Evolutionary conservation across 2,113 vertebrate species (phyloP).

Genomic region (Dendrocopos noguchii): DNA sequence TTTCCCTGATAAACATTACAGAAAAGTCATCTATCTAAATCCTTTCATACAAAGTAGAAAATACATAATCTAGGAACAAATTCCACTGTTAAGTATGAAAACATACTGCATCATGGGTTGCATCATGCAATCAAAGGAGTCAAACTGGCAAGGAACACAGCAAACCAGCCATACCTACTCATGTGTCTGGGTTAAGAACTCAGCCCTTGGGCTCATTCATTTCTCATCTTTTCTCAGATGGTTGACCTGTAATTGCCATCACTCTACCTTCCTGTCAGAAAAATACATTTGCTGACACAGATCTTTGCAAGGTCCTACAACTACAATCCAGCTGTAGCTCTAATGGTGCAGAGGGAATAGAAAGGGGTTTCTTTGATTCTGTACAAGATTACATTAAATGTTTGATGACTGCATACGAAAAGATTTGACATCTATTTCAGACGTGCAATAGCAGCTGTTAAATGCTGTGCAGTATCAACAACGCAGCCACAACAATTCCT

Average conservation of each 20-base stretch:
- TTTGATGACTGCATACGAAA: background rate
- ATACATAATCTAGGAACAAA: background rate
- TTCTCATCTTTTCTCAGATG: background rate
- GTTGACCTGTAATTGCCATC: background rate
- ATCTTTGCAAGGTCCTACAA: background rate
- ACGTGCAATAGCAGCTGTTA: background rate
- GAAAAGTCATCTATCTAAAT: background rate
- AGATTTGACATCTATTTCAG: background rate
- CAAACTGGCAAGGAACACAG: background rate
- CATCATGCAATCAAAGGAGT: background rate
- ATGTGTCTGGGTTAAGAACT: background rate
- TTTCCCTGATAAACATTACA: background rate
- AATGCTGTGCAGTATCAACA: background rate
- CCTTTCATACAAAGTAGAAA: background rate
- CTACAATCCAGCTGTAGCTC: background rate
- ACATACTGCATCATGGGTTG: background rate
- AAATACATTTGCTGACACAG: background rate
- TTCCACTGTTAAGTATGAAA: background rate
- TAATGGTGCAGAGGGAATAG: background rate
- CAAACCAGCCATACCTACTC: background rate
- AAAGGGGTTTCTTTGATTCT: background rate
- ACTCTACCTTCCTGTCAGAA: background rate
- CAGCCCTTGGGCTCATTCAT: background rate
- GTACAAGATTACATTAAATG: background rate
- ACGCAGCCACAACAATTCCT: background rate